Percentiles rank a stretch among this genome's conserved stretches.
These are phyloP conservation scores for Trochalopteron elliotii DNA, from an alignment of 2,113 vertebrate genomes.

Conservation along the genomic window DNA sequence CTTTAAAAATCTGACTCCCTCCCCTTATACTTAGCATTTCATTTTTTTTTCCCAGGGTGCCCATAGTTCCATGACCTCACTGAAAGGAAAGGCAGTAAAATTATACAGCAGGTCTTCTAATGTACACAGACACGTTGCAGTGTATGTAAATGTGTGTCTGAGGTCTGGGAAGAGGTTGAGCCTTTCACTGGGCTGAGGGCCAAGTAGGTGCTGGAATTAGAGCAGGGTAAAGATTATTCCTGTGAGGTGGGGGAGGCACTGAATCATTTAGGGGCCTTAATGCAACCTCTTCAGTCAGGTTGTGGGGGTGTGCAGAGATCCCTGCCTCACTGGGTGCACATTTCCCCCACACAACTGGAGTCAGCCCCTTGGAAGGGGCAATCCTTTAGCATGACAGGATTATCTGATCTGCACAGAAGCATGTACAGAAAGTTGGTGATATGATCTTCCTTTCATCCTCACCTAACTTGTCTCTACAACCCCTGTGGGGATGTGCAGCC, in stretches of 20 bases:
- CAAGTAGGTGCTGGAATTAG: slow-evolving; percentile 32
- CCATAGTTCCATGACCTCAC: background rate
- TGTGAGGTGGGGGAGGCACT: background rate
- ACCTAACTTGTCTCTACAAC: background rate
- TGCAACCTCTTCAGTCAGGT: fast-evolving
- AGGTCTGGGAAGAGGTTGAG: slow-evolving; percentile 3
- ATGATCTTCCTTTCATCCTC: background rate
- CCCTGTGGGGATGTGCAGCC: background rate
- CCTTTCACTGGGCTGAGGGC: background rate
- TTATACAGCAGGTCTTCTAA: background rate
- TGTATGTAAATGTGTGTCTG: slow-evolving; percentile 12
- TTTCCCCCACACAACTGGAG: background rate
- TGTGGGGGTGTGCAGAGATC: background rate
- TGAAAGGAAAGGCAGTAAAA: slow-evolving; percentile 2
- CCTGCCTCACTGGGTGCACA: background rate
- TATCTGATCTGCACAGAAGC: background rate
- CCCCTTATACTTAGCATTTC: slow-evolving; percentile 1
- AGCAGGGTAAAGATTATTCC: slow-evolving; percentile 13
- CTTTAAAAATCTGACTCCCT: slow-evolving; percentile 15
- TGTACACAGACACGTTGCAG: background rate
- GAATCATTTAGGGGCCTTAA: background rate
- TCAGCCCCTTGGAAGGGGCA: background rate
- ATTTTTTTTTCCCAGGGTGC: background rate
- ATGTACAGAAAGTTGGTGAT: background rate
- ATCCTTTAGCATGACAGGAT: background rate